Evolutionary conservation across 2,888 invertebrate species (phyloP), one percentile per base, ranked within the genome.

Genomic region (Drosophila bunnanda): DNA sequence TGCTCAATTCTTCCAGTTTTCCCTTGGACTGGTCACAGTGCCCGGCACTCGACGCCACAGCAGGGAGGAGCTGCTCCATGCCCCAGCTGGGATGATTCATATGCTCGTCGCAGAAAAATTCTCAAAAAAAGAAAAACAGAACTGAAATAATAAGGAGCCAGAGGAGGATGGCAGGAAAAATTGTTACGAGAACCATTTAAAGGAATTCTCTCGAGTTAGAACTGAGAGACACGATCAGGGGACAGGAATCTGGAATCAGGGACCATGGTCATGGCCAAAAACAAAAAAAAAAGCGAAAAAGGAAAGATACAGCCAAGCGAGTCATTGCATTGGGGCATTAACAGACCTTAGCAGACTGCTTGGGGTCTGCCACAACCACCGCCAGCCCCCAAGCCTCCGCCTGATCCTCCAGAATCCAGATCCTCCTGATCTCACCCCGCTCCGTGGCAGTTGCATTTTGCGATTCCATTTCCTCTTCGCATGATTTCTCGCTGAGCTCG

Each of bases 291-390:
- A 43, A 43, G 0, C 15, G 6, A 34, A n/a, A n/a, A 17, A 4
- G 5, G 5, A n/a, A 58, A 53, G 66, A 53, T 46, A 67, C 39
- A 68, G 10, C 68, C 56, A 22, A 50, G 56, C 30, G 54, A 68
- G 68, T 68, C 75, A 67, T 67, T 62, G 60, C 65, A 67, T 54
- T 54, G 54, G 39, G 54, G 62, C 69, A 68, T 67, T 67, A 68
- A 76, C 43, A 61, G 75, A 71, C 70, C 79, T 62, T 78, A 77
- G 91, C 90, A 92, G 92, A 92, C 92, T 91, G 92, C 92, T 92
- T 92, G 92, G 92, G 92, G 92, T 92, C 92, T 58, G 64, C 55
- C 73, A 73, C 34, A 41, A 20, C 76, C 69, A 48, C 71, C 59
- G 54, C 46, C 32, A 52, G 50, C 50, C 73, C 73, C 61, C 30